phyloP scores from a whole-genome alignment of 1,140 invertebrate genomes.

The Orussus abietinus region DNA sequence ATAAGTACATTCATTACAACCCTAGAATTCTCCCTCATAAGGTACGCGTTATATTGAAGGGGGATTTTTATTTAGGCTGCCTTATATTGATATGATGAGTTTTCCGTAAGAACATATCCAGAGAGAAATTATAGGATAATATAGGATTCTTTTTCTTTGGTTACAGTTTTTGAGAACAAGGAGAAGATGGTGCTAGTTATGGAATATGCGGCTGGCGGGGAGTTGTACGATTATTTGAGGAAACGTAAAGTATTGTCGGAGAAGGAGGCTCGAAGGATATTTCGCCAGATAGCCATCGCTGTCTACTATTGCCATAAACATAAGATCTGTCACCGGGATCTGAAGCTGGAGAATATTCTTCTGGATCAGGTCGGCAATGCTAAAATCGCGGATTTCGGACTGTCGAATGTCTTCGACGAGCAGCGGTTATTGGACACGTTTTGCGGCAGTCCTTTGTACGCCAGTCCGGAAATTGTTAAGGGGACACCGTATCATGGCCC shows the following conservation, averaged over 20 bases:
- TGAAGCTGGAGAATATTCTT: conserved; percentile 98
- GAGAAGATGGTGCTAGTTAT: conserved; percentile 99
- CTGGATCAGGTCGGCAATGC: conserved; percentile 93
- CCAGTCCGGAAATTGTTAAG: conserved; percentile 98
- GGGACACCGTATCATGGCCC: conserved; percentile 97
- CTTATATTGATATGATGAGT: too few species aligned
- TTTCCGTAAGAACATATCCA: too few species aligned
- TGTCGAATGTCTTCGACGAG: conserved; percentile 97
- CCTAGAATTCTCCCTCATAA: too few species aligned
- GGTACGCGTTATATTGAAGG: too few species aligned
- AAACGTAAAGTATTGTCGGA: conserved; percentile 87
- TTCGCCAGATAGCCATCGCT: conserved; percentile 95
- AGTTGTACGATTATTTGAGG: conserved; percentile 97
- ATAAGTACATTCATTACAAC: too few species aligned
- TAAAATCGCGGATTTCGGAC: conserved; percentile 98
- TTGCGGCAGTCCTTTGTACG: conserved; percentile 96
- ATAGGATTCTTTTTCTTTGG: conserved; percentile 28
- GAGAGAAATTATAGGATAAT: too few species aligned
- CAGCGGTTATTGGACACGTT: conserved; percentile 87
- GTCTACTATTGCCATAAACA: conserved; percentile 99
- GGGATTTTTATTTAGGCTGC: too few species aligned
- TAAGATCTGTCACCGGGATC: conserved; percentile 95
- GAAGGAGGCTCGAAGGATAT: conserved; percentile 90
- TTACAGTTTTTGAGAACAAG: conserved; percentile 95
- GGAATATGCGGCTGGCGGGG: conserved; percentile 98